These are phyloP conservation scores for Aphis craccivora DNA, from an alignment of 1,140 invertebrate species.

Conservation along the genomic window DNA sequence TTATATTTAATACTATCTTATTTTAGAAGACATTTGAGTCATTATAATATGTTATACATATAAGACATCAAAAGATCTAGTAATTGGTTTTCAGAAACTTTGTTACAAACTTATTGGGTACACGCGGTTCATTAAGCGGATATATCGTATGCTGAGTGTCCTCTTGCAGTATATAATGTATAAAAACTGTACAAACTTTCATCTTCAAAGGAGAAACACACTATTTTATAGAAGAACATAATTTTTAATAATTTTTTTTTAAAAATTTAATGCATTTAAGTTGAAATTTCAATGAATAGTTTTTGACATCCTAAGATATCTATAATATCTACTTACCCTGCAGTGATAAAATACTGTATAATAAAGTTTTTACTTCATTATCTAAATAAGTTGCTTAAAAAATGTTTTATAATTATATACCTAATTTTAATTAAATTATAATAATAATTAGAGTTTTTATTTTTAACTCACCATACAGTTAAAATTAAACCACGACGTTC, in stretches of 20 bases:
- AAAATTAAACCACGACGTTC: not conserved
- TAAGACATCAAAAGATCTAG: not conserved
- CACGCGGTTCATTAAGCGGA: not conserved
- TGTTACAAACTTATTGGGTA: not conserved
- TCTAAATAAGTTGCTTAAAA: not conserved
- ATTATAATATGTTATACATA: not conserved
- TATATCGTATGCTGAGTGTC: not conserved
- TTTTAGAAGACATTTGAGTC: not conserved
- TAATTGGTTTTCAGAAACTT: not conserved
- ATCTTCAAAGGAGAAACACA: not conserved
- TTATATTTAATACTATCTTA: not conserved
- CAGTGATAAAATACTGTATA: too few species aligned
- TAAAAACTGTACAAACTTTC: not conserved
- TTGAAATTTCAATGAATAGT: not conserved
- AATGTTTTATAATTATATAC: not conserved
- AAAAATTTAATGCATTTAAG: not conserved
- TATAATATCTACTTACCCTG: too few species aligned
- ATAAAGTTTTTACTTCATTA: too few species aligned
- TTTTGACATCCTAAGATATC: not conserved
- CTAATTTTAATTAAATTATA: not conserved
- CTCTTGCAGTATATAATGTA: not conserved
- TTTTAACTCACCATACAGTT: not conserved
- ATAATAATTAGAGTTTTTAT: not conserved
- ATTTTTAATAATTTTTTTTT: not conserved
- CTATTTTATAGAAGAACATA: not conserved